Conservation (phyloP, 2,888 invertebrate genomes). For the Ophion obscuratus region DNA sequence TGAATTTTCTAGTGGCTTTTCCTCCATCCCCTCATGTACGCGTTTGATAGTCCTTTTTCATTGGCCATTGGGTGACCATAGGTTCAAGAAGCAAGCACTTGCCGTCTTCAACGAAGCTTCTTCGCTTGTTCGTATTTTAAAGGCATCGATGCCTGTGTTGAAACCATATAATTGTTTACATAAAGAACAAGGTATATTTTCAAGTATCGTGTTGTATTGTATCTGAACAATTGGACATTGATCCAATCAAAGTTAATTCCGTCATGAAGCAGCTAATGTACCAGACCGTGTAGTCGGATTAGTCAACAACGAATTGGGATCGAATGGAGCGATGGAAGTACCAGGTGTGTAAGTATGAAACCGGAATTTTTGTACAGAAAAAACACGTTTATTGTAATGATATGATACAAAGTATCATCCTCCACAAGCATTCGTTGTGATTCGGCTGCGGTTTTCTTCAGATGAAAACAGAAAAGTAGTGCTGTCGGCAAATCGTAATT, state of each 20-base stretch:
- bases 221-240: background rate
- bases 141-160: background rate
- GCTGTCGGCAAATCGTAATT: no score
- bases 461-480: no score
- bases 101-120: background rate
- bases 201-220: background rate
- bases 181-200: background rate
- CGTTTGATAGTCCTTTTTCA: slow-evolving; percentile 27
- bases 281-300: background rate
- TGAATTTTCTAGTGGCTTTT: slow-evolving; percentile 71
- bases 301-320: background rate
- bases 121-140: background rate
- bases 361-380: no score
- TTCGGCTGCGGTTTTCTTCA: no score
- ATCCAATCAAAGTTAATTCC: background rate
- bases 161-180: background rate
- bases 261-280: background rate
- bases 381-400: no score
- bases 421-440: no score
- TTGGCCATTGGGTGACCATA: slow-evolving; percentile 24
- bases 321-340: background rate
- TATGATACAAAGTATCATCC: no score
- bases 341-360: no score
- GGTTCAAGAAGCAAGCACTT: background rate
- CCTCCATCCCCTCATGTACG: background rate